Evolutionary conservation across 2,113 vertebrate species (phyloP), one percentile per base, ranked within the genome.

Genomic region (Rhadina sibilatrix): DNA sequence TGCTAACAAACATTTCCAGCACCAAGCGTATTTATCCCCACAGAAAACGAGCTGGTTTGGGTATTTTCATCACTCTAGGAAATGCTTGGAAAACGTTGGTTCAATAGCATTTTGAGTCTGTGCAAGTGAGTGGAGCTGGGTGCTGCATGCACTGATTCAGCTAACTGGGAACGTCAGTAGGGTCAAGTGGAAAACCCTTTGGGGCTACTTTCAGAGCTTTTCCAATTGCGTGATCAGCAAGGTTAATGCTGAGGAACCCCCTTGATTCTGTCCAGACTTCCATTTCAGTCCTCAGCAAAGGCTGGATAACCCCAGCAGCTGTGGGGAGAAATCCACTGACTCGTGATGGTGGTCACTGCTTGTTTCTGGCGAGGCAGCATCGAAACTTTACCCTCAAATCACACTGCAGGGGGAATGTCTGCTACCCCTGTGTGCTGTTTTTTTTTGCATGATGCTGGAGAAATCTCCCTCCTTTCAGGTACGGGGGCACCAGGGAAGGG

Each of bases 51-150:
- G 27, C 31, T 83, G 27, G 16, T 70, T 74, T 82, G 37, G 21
- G 5, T 3, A 31, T 54, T 94, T 94, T 82, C 50, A 14, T 59
- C 18, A 17, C 37, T 50, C 31, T 78, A 72, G 46, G 49, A 61
- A 95, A 15, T 40, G 46, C 31, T 75, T 78, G 40, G 53, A 72
- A 96, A 92, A 46, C 24, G 57, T 53, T 89, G 37, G 33, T 89
- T 96, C 37, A 21, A 2, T 50, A 47, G 17, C 49, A 30, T 87
- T 92, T 22, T 81, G 77, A 76, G 69, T 53, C 87, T 9, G 0
- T 64, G 46, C 57, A 28, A 53, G 33, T 1, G 3, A n/a, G 37
- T 4, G 5, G 63, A 69, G 24, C 15, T 23, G 33, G 54, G 24
- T 6, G 6, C 60, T 86, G 22, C 37, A 6, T 14, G 21, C 31